Base-by-base conservation (phyloP, 35 echinoderm and acorn worm genomes). In the Chiridota heheva region DNA sequence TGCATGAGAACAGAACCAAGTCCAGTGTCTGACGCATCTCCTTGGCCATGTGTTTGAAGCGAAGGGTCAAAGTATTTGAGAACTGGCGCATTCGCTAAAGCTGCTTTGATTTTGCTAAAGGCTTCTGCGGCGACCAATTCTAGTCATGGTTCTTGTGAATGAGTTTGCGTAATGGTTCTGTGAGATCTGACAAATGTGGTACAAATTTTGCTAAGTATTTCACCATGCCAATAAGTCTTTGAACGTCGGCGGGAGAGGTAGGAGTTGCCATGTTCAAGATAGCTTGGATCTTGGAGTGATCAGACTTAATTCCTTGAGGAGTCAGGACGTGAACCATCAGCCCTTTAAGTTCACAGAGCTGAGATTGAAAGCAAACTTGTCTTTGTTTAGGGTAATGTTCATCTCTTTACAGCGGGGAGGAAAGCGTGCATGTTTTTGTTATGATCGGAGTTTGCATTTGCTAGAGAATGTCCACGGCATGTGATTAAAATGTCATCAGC, bases 361-460 rank as follows among this genome's bases (percentile, higher is more conserved):
- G 57, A 42, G 33, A n/a, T 95, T 79, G 73, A 46, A 85, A 12
- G 79, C 70, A 25, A 85, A 75, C 40, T 95, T 95, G 2, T 89
- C 81, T 5, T 66, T 62, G 41, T 95, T 95, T 33, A 89, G 58
- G 59, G 46, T 89, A 67, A 84, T 95, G 49, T 60, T 62, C 5
- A 69, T 37, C 40, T 95, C 73, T 65, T 44, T 65, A 55, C 80
- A 89, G 30, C 91, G 46, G 77, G 1, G 4, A 89, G 31, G 26
- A 95, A 85, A 12, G 22, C 13, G 40, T 27, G 22, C 7, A 95
- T 34, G 46, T 85, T 95, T 12, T 45, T 12, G 31, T 89, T 81
- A 81, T 95, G 91, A 85, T 95, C 81, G 25, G 30, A 40, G 60
- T 65, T 70, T 29, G 91, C 86, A 0, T 90, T 86, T 33, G 13